phyloP scores from a whole-genome alignment of 2,113 vertebrate species.

The Scomber scombrus region DNA sequence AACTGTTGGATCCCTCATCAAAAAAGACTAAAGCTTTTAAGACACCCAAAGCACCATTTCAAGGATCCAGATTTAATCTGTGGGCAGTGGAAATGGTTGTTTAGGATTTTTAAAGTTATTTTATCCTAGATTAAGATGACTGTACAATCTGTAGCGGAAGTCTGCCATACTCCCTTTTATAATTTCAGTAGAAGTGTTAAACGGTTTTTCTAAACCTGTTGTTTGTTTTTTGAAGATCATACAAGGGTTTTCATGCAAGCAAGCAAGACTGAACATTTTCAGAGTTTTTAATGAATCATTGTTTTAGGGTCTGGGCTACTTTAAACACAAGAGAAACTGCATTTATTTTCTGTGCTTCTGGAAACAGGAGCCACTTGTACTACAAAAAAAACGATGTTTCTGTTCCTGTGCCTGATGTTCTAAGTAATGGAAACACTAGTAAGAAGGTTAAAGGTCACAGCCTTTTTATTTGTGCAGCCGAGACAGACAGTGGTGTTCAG shows the following conservation, averaged over 20 bases:
- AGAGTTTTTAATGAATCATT: conserved; percentile 32
- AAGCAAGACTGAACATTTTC: conserved; percentile 52
- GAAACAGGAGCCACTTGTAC: background rate
- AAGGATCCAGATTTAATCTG: conserved; percentile 61
- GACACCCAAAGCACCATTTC: conserved; percentile 67
- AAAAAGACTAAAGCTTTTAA: conserved; percentile 68
- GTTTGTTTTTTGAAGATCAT: background rate
- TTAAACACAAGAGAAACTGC: conserved; percentile 26
- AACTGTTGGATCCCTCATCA: conserved; percentile 56
- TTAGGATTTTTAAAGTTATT: conserved; percentile 55
- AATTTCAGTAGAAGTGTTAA: conserved; percentile 51
- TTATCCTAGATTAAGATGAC: conserved; percentile 51
- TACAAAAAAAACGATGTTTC: background rate
- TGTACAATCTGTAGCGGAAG: conserved; percentile 43
- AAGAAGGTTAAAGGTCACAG: conserved; percentile 37
- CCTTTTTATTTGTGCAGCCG: conserved; percentile 1
- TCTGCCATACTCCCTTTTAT: conserved; percentile 14
- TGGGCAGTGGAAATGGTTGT: conserved; percentile 53
- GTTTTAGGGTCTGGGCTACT: conserved; percentile 19
- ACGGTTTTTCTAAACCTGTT: conserved; percentile 17
- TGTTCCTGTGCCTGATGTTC: conserved; percentile 26
- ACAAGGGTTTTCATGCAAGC: background rate
- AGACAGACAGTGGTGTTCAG: conserved; percentile 3
- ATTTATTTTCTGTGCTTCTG: conserved; percentile 13
- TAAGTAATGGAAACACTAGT: conserved; percentile 20